Evolutionary conservation across 2,888 invertebrate species (phyloP), one percentile per base, ranked within the genome.

Genomic region (Nomada goodeniana): DNA sequence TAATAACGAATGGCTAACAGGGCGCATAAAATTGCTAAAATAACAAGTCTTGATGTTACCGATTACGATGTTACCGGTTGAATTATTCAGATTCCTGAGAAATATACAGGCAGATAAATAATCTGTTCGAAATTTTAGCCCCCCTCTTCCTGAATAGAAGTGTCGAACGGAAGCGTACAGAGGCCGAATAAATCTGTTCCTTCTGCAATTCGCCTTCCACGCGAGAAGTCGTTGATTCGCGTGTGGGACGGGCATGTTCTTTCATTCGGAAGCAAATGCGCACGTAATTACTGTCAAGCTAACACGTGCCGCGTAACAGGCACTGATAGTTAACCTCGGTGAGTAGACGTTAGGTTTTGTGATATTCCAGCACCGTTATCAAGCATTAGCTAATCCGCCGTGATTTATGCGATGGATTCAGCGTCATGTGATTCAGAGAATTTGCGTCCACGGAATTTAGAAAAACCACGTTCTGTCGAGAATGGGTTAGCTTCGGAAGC

Each of bases 321-420:
- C 61, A 63, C 68, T 75, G 75, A 79, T 74, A 75, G 80, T 68
- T 76, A 70, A 75, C 82, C 75, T 80, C 75, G 69, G 52, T 50
- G 82, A 20, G 36, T 11, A 70, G 59, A 52, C 63, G 60, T 52
- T 52, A 52, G 60, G 44, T 53, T 77, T 57, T 57, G 71, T 59
- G 76, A 80, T 23, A 72, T 52, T 50, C 15, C 71, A 15, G 61
- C 47, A 61, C 63, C 60, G 50, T 72, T 72, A 63, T 72, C 71
- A 36, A 63, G 20, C 63, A 72, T 72, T 61, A 53, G 36, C 52
- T 65, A 65, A 26, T 50, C 50, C 29, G 52, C n/a, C 29, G 52
- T 50, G 65, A 65, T 65, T 65, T 65, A 65, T 26, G 52, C 65
- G 15, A 47, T 47, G 3, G 15, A 13, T 47, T 15, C 47, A 47